Percentiles rank a stretch among this genome's conserved stretches.
These are phyloP conservation scores for Mohoua ochrocephala DNA, from an alignment of 2,113 vertebrate species.

Conservation along the genomic window DNA sequence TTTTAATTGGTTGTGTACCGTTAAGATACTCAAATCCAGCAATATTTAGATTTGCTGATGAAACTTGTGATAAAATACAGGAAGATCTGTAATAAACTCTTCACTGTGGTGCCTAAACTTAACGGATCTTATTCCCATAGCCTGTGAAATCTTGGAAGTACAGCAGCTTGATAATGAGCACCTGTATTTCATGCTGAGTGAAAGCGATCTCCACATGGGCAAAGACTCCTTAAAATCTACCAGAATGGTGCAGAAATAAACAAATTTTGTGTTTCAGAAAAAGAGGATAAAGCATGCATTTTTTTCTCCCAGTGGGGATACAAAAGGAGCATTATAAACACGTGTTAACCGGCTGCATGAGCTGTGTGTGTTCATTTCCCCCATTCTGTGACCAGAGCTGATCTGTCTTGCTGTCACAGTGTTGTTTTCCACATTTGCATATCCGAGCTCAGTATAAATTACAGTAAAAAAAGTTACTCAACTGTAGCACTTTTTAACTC, in stretches of 20 bases:
- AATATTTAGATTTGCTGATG: neutral
- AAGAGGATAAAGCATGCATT: neutral
- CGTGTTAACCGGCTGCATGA: neutral
- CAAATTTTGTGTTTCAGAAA: neutral
- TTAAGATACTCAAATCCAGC: neutral
- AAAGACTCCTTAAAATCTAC: neutral
- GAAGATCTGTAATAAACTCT: neutral
- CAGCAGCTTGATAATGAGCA: neutral
- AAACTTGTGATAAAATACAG: neutral
- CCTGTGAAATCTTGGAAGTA: neutral
- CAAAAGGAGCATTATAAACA: slow-evolving; percentile 18
- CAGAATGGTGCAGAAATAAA: neutral
- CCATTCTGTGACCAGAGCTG: neutral
- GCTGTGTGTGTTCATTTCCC: neutral
- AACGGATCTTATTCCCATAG: neutral
- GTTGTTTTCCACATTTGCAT: neutral
- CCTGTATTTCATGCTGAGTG: neutral
- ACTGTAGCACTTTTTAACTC: neutral
- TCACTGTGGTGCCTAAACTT: neutral
- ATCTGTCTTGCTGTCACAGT: neutral
- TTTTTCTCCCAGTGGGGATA: neutral
- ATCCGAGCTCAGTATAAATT: neutral
- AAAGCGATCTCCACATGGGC: neutral
- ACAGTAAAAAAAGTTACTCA: neutral
- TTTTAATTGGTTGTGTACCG: neutral